phyloP scores from a whole-genome alignment of 2,888 invertebrate genomes.

The Cremastobaeus sp. region DNA sequence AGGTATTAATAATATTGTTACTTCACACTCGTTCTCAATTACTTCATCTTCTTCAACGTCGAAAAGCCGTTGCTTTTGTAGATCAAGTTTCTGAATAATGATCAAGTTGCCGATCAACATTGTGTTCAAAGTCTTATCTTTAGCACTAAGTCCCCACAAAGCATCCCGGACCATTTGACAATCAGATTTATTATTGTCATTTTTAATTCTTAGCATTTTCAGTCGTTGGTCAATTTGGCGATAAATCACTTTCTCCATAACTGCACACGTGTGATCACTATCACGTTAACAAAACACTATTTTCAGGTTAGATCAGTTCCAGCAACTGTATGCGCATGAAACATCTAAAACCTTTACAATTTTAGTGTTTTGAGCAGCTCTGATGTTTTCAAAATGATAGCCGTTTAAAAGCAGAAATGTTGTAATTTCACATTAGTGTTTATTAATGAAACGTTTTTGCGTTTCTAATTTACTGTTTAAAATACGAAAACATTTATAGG shows the following conservation, averaged over 20 bases:
- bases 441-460: too few species aligned
- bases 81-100: background rate
- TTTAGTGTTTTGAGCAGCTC: too few species aligned
- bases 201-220: background rate
- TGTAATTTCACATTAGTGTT: too few species aligned
- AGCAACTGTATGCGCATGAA: too few species aligned
- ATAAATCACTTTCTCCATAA: slow-evolving; percentile 1
- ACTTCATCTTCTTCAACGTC: slow-evolving; percentile 1
- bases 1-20: background rate
- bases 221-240: background rate
- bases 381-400: too few species aligned
- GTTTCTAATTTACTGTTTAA: too few species aligned
- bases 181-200: background rate
- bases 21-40: background rate
- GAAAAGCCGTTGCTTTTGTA: background rate
- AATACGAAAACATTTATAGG: too few species aligned
- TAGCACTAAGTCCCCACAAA: background rate
- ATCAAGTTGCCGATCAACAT: slow-evolving; percentile 1
- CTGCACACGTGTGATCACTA: too few species aligned
- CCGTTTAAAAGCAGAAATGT: too few species aligned
- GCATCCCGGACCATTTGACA: background rate
- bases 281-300: too few species aligned
- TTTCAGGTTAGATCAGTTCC: too few species aligned
- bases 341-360: too few species aligned
- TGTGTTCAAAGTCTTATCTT: slow-evolving; percentile 1